phyloP scores from a whole-genome alignment of 2,888 invertebrate genomes.

The Aelia acuminata region DNA sequence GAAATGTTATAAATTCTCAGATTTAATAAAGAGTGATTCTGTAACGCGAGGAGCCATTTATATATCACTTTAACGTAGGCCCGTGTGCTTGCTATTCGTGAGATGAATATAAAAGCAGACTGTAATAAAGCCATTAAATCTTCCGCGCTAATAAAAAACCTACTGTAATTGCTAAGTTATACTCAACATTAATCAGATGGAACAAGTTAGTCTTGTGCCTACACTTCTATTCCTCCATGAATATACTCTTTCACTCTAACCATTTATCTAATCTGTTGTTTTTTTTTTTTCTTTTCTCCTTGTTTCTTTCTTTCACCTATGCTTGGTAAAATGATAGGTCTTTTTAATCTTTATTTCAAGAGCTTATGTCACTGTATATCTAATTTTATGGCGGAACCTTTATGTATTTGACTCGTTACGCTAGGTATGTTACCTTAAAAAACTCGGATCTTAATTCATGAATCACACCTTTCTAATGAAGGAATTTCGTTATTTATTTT shows the following conservation, averaged over 20 bases:
- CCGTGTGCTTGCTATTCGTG: background rate
- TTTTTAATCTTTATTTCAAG: too few species aligned
- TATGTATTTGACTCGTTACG: too few species aligned
- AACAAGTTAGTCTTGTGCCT: background rate
- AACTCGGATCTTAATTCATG: too few species aligned
- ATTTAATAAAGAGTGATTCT: background rate
- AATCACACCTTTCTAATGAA: too few species aligned
- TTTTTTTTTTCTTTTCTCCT: background rate
- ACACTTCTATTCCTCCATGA: background rate
- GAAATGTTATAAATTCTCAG: conserved; percentile 15
- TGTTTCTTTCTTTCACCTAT: too few species aligned
- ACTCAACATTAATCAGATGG: background rate
- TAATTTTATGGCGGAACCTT: too few species aligned
- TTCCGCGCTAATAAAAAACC: background rate
- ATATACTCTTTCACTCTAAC: background rate
- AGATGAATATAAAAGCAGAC: conserved; percentile 37
- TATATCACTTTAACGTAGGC: background rate
- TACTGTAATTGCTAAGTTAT: conserved; percentile 7
- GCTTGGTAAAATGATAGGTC: too few species aligned
- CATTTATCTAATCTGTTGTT: background rate
- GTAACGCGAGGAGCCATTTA: background rate
- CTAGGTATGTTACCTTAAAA: too few species aligned
- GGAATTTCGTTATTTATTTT: too few species aligned
- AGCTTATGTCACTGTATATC: too few species aligned
- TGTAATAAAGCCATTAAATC: background rate